A percentile compares a stretch with the other conserved stretches of the same genome.
These are phyloP conservation scores for Euplagia quadripunctaria DNA, from an alignment of 2,888 invertebrate species.

Conservation along the genomic window DNA sequence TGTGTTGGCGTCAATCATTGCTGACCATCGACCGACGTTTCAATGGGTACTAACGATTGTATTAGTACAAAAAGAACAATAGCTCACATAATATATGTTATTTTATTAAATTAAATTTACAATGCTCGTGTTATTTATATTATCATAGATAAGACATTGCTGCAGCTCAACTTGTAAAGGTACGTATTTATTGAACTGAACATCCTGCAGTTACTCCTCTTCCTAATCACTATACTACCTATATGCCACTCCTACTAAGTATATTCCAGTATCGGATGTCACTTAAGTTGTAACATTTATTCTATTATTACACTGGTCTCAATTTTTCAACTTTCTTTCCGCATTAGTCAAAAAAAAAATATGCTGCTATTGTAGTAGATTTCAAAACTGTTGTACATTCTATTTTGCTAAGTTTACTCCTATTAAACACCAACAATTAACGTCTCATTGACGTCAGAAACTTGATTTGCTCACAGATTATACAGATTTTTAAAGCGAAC, in stretches of 20 bases:
- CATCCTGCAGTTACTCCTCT: neutral
- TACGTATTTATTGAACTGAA: conserved; percentile 10
- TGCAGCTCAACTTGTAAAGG: conserved; percentile 8
- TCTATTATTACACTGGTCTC: neutral
- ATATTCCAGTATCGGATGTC: neutral
- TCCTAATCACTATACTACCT: neutral
- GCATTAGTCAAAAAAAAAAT: neutral
- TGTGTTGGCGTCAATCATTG: neutral
- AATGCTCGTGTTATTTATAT: conserved; percentile 23
- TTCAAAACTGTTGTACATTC: conserved; percentile 40
- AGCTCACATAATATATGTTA: conserved; percentile 16
- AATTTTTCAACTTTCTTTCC: conserved; percentile 17
- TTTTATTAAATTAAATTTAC: conserved; percentile 35
- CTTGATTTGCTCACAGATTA: conserved; percentile 69
- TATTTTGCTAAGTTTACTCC: conserved; percentile 37
- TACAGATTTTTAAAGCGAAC: conserved; percentile 56
- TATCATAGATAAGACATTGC: conserved; percentile 36
- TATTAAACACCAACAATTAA: conserved; percentile 53
- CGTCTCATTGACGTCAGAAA: conserved; percentile 68
- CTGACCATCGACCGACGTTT: conserved; percentile 6
- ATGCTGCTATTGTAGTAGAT: conserved; percentile 8
- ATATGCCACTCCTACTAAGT: no score
- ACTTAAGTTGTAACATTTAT: neutral
- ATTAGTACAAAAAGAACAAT: conserved; percentile 27
- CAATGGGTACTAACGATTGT: conserved; percentile 4